Evolutionary conservation across 2,888 invertebrate species (phyloP).

Genomic region (Epinotia nisella): DNA sequence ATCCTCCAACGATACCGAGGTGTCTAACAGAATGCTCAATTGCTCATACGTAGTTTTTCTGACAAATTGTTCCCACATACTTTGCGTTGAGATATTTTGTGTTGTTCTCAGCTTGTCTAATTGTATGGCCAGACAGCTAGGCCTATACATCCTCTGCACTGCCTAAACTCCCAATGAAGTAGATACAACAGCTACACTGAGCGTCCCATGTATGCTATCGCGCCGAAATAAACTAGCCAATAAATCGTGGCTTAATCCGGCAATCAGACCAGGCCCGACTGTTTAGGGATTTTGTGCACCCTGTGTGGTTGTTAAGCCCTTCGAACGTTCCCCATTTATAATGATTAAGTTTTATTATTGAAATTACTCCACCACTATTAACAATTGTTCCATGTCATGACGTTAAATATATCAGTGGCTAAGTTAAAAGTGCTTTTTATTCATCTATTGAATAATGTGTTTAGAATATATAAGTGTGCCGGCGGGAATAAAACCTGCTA

Average conservation of each 20-base stretch:
- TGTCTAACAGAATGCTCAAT: no score
- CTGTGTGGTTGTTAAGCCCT: constrained; percentile 43
- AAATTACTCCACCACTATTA: not conserved
- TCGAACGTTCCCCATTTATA: constrained; percentile 30
- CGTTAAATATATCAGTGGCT: not conserved
- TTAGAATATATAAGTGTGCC: no score
- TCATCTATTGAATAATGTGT: no score
- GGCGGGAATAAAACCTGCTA: no score
- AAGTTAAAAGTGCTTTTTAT: no score
- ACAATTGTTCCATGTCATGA: not conserved
- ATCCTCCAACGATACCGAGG: no score
- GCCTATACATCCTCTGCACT: not conserved
- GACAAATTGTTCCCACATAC: no score
- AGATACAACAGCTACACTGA: constrained; percentile 8
- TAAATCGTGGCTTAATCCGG: constrained; percentile 45
- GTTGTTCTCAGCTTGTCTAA: no score
- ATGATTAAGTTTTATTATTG: constrained; percentile 26
- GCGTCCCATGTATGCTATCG: constrained; percentile 17
- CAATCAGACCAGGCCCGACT: constrained; percentile 41
- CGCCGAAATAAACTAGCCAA: constrained; percentile 43
- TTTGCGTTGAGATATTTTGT: no score
- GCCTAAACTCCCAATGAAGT: constrained; percentile 4
- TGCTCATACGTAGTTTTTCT: no score
- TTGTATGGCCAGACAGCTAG: no score
- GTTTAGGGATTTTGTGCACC: constrained; percentile 44